A percentile compares a stretch with the other conserved stretches of the same genome.
Evolutionary conservation across 2,797 vertebrate genomes (phyloP).

Genomic region (Hoplostethus atlanticus): DNA sequence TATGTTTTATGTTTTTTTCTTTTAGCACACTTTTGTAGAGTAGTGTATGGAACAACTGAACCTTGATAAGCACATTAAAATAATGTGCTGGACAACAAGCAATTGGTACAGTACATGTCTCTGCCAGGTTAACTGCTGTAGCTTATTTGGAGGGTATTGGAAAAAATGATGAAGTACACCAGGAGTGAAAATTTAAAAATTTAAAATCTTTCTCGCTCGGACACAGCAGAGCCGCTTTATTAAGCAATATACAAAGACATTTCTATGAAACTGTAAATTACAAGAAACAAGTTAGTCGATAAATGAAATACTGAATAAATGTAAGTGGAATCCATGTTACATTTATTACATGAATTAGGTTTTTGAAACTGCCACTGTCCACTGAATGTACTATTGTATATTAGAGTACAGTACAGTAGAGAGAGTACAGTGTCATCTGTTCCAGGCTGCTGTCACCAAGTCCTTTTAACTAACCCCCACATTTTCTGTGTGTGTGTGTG

Average conservation of each 20-base stretch:
- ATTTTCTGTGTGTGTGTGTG: background rate
- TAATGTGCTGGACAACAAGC: no score
- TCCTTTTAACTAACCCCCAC: background rate
- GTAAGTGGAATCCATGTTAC: no score
- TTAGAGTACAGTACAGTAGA: background rate
- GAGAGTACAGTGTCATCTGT: background rate
- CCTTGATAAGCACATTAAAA: background rate
- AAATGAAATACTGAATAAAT: no score
- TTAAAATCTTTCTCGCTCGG: background rate
- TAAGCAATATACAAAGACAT: no score
- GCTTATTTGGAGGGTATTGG: conserved; percentile 35
- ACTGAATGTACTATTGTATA: background rate
- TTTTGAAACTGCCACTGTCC: background rate
- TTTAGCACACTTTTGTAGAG: no score
- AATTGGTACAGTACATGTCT: background rate
- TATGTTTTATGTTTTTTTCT: background rate
- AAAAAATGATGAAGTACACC: background rate
- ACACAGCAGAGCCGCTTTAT: background rate
- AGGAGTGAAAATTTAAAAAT: background rate
- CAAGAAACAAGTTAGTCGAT: no score
- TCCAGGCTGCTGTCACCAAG: background rate
- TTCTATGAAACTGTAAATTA: conserved; percentile 3
- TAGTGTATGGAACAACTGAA: background rate
- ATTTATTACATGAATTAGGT: no score
- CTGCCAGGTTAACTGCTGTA: background rate